phyloP scores from a whole-genome alignment of 2,797 vertebrate species.

The Sebastolobus alascanus region DNA sequence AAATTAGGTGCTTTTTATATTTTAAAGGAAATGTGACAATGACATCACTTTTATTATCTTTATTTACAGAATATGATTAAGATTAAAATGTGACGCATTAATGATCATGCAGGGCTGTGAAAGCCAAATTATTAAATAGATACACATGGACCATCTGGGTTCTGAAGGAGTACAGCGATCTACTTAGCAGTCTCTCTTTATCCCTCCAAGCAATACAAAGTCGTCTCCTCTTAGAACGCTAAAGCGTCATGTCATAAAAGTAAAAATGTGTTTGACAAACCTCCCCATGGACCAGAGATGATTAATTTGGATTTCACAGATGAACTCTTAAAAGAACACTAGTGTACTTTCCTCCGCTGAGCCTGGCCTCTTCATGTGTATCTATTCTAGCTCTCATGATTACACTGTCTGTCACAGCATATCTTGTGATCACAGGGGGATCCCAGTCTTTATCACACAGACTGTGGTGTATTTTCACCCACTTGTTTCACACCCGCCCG shows the following conservation, averaged over 20 bases:
- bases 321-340: not conserved
- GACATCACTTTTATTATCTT: not conserved
- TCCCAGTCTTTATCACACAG: conserved; percentile 43
- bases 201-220: not conserved
- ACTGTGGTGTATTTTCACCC: conserved; percentile 49
- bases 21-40: conserved; percentile 12
- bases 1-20: conserved; percentile 10
- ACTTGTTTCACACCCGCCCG: conserved; percentile 43
- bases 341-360: conserved; percentile 9
- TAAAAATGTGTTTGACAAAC: not conserved
- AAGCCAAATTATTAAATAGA: conserved; percentile 3
- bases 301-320: conserved; percentile 17
- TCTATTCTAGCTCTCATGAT: conserved; percentile 41
- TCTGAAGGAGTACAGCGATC: not conserved
- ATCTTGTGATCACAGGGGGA: conserved; percentile 44
- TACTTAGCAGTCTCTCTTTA: not conserved
- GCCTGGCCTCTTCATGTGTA: conserved; percentile 50
- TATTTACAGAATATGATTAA: conserved; percentile 16
- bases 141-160: conserved; percentile 40
- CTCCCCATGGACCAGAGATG: not conserved
- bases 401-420: conserved; percentile 39
- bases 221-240: not conserved
- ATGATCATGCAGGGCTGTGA: not conserved
- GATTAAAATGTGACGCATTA: not conserved
- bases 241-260: not conserved